Base-by-base conservation (phyloP, 2,113 vertebrate genomes). In the Calidris pygmaea region DNA sequence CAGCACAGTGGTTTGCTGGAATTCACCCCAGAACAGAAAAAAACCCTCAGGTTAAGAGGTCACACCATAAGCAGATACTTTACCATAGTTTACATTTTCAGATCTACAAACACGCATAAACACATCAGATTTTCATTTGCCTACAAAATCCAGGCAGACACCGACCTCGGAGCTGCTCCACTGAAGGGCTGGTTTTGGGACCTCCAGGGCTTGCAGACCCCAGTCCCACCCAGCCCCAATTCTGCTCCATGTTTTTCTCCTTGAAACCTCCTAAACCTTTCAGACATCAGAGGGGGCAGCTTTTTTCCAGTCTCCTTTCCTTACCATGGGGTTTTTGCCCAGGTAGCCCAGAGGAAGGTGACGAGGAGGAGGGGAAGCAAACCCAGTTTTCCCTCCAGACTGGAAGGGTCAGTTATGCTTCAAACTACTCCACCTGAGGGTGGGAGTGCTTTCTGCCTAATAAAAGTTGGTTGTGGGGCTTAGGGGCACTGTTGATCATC, bases 141-240 rank as follows among this genome's bases (percentile, higher is more conserved):
- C 53, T 65, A 7, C 4, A 9, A 14, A 68, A 43, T n/a, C 26
- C 60, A 30, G 23, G 34, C 4, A 1, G 56, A 24, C 53, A 60
- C 53, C 0, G 1, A n/a, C 39, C 55, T 22, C 0, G 0, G 34
- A 19, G 56, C 32, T 80, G 75, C 35, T 34, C 43, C 0, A 1
- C 72, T 55, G 53, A 71, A 63, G 78, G 75, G 41, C 66, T 75
- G 66, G 1, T 27, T 8, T 66, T 7, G 77, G 26, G 29, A 68
- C 5, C 47, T 39, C 41, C 22, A 30, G 29, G 39, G 8, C 4
- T 70, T 53, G 34, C 45, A 47, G 43, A 35, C 3, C 19, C 24
- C 10, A 18, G 7, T 6, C n/a, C 43, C 41, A 39, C 24, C 65
- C 41, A 11, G 18, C 37, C 45, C 20, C 10, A 39, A 0, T 60